Base-by-base conservation (phyloP, 2,888 invertebrate species). In the Lasius fuliginosus region DNA sequence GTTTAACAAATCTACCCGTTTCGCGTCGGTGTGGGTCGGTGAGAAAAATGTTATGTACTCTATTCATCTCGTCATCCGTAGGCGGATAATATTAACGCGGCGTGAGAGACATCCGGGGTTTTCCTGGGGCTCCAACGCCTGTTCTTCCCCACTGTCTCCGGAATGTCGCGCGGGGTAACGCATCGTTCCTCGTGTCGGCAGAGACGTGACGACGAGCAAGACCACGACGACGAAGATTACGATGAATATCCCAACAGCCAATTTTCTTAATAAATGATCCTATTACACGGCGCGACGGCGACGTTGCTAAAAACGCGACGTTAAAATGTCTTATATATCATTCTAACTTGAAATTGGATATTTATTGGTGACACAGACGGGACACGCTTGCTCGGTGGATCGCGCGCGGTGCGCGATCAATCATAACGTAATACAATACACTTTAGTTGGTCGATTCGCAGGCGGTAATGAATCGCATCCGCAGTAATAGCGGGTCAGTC, bases 361-460 rank as follows among this genome's bases (percentile, higher is more conserved):
- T 94, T 94, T 94, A 94, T 94, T 94, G 94, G 94, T 93, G 94
- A 94, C 94, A 94, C 94, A 94, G 94, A 94, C 94, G 94, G 94
- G 94, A 93, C 93, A 92, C 89, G 93, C 93, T 92, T 90, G 92
- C 93, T 93, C 92, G 88, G 89, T 91, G 93, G 93, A 93, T 94
- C 93, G 93, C 91, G 91, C 90, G 81, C n/a, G 33, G 18, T 0
- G 88, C 89, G 91, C 92, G 92, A 94, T 94, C 94, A 94, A 94
- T 94, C 94, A 94, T 94, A 92, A 90, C 91, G 93, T 91, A 92
- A 92, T 92, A 91, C 92, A 92, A 91, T 91, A 92, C 91, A 91
- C 90, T 91, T 90, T 86, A 83, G 85, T 58, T 27, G 79, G 60
- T 60, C 85, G 85, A 30, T 64, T 87, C 85, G 67, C 49, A 56